These are phyloP conservation scores for Cotesia vestalis DNA, from an alignment of 1,140 invertebrate genomes.

Conservation along the genomic window DNA sequence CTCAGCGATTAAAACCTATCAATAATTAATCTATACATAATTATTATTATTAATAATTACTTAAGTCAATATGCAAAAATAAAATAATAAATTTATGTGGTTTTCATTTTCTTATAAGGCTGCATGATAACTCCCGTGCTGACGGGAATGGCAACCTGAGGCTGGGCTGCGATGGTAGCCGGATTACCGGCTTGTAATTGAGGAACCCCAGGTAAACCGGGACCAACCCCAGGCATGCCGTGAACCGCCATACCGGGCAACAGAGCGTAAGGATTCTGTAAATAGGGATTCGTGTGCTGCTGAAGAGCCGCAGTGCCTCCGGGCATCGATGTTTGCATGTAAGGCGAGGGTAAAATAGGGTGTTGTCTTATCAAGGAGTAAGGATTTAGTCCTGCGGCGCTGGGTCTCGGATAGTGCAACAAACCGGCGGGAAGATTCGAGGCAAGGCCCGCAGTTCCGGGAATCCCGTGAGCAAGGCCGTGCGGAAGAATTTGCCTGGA, in stretches of 20 bases:
- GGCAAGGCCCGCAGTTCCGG: constrained; percentile 42
- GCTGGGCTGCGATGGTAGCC: constrained; percentile 60
- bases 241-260: constrained; percentile 54
- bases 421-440: constrained; percentile 58
- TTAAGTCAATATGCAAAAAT: constrained; percentile 3
- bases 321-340: constrained; percentile 54
- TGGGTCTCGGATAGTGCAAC: constrained; percentile 69
- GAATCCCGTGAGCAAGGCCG: constrained; percentile 51
- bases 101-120: constrained; percentile 89
- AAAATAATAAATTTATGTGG: constrained; percentile 71
- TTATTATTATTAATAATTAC: too few species aligned
- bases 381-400: constrained; percentile 63
- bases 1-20: too few species aligned
- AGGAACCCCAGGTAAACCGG: constrained; percentile 50
- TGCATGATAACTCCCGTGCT: constrained; percentile 74
- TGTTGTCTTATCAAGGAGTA: constrained; percentile 66
- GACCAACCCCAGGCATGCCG: constrained; percentile 53
- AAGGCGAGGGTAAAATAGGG: constrained; percentile 58
- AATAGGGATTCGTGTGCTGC: constrained; percentile 53
- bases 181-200: constrained; percentile 56
- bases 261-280: constrained; percentile 59
- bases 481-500: constrained; percentile 52
- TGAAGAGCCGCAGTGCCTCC: constrained; percentile 64
- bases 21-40: too few species aligned
- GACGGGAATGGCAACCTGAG: constrained; percentile 56